These are phyloP conservation scores for Octomys mimax DNA, from an alignment of 2,797 vertebrate genomes.

Conservation along the genomic window DNA sequence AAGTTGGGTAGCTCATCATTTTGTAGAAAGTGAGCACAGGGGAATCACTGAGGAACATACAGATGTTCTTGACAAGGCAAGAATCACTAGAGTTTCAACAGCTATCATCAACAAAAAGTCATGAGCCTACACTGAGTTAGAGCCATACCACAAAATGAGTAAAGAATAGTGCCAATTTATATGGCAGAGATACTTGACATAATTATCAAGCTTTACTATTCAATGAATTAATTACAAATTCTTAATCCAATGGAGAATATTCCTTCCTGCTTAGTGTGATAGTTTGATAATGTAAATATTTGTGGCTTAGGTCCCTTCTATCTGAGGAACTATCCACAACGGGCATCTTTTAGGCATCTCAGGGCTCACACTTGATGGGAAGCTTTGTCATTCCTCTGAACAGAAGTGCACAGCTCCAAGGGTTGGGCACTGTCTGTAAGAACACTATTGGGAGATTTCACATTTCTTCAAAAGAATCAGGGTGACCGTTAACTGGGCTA, in stretches of 20 bases:
- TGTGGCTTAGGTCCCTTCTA: neutral
- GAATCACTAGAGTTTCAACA: neutral
- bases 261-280: conserved; percentile 13
- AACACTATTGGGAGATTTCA: neutral
- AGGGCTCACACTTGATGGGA: neutral
- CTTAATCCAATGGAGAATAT: neutral
- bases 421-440: neutral
- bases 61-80: neutral
- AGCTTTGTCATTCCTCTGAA: neutral
- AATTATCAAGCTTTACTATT: neutral
- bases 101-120: neutral
- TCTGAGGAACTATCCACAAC: neutral
- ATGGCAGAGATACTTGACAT: neutral
- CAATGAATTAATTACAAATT: conserved; percentile 53
- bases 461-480: neutral
- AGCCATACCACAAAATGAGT: neutral
- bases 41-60: neutral
- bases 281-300: neutral
- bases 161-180: neutral
- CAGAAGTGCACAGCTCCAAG: neutral
- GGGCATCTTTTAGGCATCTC: neutral
- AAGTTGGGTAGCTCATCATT: neutral
- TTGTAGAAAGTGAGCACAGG: neutral
- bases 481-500: neutral
- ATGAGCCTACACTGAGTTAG: neutral